Base-by-base conservation (phyloP, 2,113 vertebrate species). In the Balaenoptera acutorostrata region DNA sequence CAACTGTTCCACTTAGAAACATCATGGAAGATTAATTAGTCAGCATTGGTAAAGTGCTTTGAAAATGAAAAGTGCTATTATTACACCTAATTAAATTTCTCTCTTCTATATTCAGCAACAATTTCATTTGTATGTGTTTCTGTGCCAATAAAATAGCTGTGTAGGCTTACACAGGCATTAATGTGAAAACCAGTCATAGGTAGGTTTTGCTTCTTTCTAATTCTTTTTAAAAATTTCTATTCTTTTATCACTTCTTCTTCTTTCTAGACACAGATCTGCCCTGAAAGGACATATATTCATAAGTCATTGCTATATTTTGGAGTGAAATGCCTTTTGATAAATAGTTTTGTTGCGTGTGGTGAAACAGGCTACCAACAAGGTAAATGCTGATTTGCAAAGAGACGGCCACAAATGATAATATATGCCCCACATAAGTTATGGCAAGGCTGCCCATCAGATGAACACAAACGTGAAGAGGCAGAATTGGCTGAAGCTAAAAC, bases 361-460 rank as follows among this genome's bases (percentile, higher is more conserved):
- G 13, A 95, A 93, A 86, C 63, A 85, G 94, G 36, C 71, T 44
- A 31, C 90, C 10, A 25, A 74, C 59, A 90, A 97, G 86, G 86
- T 75, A 97, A 95, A 95, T 98, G 98, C 94, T 97, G 98, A 98
- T 97, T 98, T 97, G 98, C 94, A 95, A 93, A 88, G 96, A 93
- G 96, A 96, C 96, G 74, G 5, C 31, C 49, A 96, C 89, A 97
- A 98, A 96, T 49, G 87, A 81, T 96, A 95, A 97, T 41, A 36
- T 72, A 11, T 69, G 68, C 88, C 96, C 82, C 68, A 59, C 8
- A 68, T 80, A 93, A 78, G 63, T 52, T 29, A 66, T 57, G 97
- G 95, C 63, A 86, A 81, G 92, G 41, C 69, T 93, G 97, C 94
- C 96, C 97, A 97, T 95, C 97, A 90, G 97, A 97, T 96, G 97